Conservation (phyloP, 2,113 vertebrate species). For the Ictidomys tridecemlineatus region DNA sequence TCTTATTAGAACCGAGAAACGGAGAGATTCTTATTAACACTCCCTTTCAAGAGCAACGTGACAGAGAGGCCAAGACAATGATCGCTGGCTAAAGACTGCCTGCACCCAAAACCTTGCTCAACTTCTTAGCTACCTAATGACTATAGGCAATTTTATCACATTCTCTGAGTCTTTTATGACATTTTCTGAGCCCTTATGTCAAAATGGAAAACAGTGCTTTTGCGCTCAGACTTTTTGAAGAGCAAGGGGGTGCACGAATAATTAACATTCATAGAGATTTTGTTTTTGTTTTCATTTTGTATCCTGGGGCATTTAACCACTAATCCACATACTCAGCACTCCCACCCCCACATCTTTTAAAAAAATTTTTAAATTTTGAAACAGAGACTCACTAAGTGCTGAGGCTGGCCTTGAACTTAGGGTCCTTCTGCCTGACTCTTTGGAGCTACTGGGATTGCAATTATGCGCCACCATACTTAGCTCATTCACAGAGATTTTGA, state of each 20-base stretch:
- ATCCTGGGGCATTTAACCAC: no score
- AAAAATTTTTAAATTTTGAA: no score
- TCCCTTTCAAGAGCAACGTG: not conserved
- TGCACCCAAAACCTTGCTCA: not conserved
- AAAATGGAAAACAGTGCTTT: not conserved
- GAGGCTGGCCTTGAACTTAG: no score
- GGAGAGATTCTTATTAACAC: not conserved
- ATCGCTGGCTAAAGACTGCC: not conserved
- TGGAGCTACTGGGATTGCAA: no score
- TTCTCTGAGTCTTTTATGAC: not conserved
- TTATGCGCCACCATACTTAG: no score
- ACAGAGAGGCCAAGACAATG: not conserved
- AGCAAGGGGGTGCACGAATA: not conserved
- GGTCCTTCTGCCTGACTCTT: no score
- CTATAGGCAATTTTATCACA: not conserved
- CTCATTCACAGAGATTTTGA: constrained; percentile 2
- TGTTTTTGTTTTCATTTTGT: no score
- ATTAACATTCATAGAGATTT: constrained; percentile 1
- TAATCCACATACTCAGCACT: no score
- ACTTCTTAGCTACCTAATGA: not conserved
- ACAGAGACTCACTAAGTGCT: no score
- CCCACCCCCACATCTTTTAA: no score
- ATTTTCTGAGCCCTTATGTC: not conserved
- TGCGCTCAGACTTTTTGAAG: not conserved
- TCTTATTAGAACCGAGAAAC: constrained; percentile 22